Evolutionary conservation across 2,113 vertebrate species (phyloP), one percentile per base, ranked within the genome.

Genomic region (Phaetusa simplex): DNA sequence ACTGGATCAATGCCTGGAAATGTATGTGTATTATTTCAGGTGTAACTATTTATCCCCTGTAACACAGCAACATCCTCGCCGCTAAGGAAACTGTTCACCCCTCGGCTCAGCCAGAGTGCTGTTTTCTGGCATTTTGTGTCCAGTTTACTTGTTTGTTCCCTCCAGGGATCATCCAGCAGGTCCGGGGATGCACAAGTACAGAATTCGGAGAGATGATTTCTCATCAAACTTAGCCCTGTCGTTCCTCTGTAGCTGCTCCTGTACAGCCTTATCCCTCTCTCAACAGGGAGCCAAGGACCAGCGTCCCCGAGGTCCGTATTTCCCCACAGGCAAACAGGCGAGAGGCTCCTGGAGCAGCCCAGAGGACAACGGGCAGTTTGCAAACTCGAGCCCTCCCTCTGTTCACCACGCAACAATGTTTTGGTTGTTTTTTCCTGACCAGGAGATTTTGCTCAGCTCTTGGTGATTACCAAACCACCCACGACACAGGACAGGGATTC

Each of bases 1-100:
- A 4, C 71, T 92, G 82, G 79, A 93, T 95, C 93, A 76, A 87
- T 96, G 81, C 65, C 94, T 93, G 73, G 69, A 94, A 94, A 82
- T 81, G 81, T 23, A 17, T 52, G 81, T 86, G 72, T 58, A 76
- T 67, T 87, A 76, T 69, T 87, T 84, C 73, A 91, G 82, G 52
- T 94, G 70, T 87, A 96, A 74, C 52, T 84, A 45, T 82, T 94
- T 92, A 56, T 66, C 22, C 50, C 17, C 64, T 2, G 2, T 9
- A 87, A 26, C 52, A 79, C 77, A 85, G 69, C 32, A 71, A 71
- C 65, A 30, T 47, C 26, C 72, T 82, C 0, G 0, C 34, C 5
- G 2, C 58, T 69, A 43, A 83, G 80, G 76, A 80, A 88, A 56
- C 40, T 15, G 24, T 34, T 65, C 50, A 42, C 49, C 30, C 36